Evolutionary conservation across 2,797 vertebrate species (phyloP).

Genomic region (Cyprinella venusta): DNA sequence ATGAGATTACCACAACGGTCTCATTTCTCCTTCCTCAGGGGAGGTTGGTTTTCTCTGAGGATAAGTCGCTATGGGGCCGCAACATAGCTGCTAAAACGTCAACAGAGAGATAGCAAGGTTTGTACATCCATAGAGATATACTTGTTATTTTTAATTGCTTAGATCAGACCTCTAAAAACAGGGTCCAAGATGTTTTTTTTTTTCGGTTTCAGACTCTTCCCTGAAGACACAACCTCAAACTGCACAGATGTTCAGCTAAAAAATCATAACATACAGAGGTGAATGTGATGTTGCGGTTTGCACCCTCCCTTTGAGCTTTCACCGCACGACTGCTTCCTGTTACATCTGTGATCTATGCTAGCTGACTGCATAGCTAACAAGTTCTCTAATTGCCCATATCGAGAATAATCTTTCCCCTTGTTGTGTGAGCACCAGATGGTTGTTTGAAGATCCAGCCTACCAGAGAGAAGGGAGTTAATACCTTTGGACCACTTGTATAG

Average conservation of each 20-base stretch:
- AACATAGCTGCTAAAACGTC: background rate
- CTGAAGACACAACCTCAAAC: background rate
- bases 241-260: constrained; percentile 4
- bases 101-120: constrained; percentile 9
- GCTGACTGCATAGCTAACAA: constrained; percentile 29
- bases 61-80: constrained; percentile 43
- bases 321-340: constrained; percentile 19
- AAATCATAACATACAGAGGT: constrained; percentile 14
- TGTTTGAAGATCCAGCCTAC: constrained; percentile 26
- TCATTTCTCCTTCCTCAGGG: constrained; percentile 68
- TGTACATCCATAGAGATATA: background rate
- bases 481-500: constrained; percentile 13
- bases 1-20: constrained; percentile 41
- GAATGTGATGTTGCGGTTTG: constrained; percentile 10
- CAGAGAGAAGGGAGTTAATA: constrained; percentile 19
- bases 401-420: constrained; percentile 29
- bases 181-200: background rate
- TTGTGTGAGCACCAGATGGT: constrained; percentile 28
- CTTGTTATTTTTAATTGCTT: constrained; percentile 9
- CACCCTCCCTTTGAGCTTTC: constrained; percentile 7
- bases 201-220: background rate
- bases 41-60: constrained; percentile 72
- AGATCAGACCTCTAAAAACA: background rate
- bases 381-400: constrained; percentile 51
- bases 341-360: constrained; percentile 28